Conservation (phyloP, 1,140 invertebrate species). For the Hydropsyche tenuis region DNA sequence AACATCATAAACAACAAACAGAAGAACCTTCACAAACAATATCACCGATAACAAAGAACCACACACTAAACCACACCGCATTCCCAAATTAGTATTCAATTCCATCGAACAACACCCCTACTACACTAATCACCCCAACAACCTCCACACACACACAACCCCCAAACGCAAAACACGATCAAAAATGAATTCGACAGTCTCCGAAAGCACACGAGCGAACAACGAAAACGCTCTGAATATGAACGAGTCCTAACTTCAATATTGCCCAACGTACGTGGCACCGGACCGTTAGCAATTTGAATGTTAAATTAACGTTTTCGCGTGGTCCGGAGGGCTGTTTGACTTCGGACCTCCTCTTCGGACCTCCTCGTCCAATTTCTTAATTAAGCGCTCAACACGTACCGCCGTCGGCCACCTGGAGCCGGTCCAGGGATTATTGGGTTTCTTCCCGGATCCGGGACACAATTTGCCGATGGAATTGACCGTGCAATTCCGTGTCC, state of each 20-base stretch:
- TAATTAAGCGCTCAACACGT: not conserved
- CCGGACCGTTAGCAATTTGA: conserved; percentile 3
- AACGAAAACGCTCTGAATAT: not conserved
- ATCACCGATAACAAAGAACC: too few species aligned
- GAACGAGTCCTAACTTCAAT: not conserved
- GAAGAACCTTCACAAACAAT: too few species aligned
- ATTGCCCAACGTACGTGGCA: conserved; percentile 4
- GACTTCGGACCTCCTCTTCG: not conserved
- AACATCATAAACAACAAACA: too few species aligned
- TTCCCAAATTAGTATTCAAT: too few species aligned
- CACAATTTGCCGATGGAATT: conserved; percentile 29
- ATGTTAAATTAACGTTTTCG: conserved; percentile 17
- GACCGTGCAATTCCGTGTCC: conserved; percentile 24
- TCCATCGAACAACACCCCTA: too few species aligned
- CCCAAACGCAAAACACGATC: too few species aligned
- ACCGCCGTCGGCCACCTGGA: not conserved
- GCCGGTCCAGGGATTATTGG: conserved; percentile 11
- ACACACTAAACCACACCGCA: too few species aligned
- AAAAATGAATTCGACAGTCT: too few species aligned
- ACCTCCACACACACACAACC: too few species aligned
- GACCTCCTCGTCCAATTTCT: conserved; percentile 12
- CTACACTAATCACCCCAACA: too few species aligned
- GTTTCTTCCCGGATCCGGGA: conserved; percentile 4
- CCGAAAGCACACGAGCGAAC: too few species aligned
- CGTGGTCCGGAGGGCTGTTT: not conserved